Base-by-base conservation (phyloP, 2,113 vertebrate species). In the Melanotaenia duboulayi region DNA sequence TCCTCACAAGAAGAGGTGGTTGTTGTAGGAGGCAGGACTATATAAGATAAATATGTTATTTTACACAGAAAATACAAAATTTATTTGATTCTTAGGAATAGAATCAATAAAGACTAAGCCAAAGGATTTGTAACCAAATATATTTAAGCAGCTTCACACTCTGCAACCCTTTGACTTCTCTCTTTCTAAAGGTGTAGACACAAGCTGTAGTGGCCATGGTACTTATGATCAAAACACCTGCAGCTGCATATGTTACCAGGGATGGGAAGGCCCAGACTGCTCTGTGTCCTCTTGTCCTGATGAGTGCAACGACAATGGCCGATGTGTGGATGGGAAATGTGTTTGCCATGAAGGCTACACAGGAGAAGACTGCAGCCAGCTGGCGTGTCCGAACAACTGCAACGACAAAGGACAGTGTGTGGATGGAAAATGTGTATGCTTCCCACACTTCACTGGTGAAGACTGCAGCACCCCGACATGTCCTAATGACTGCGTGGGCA, bases 191-290 rank as follows among this genome's bases (percentile, higher is more conserved):
- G 95, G 91, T 52, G 55, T 85, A 37, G 49, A 91, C 83, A 90
- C 58, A 14, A 89, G 51, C 64, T 97, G 96, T 65, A 95, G 94
- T 0, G 92, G 90, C 39, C 93, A 89, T 0, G 96, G 96, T 1
- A 92, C 84, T 2, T 96, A 95, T 83, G 84, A 92, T 4, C 82
- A 61, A 0, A 87, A 92, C 39, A 91, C 87, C 0, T 96, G 95
- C 78, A 87, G 87, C 84, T 97, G 96, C 87, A 76, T 80, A 71
- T 96, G 96, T 50, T 85, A 94, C 0, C 49, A 90, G 2, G 97
- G 96, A 61, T 97, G 96, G 96, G 94, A 94, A 82, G 95, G 96
- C 28, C 83, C 84, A 0, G 89, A 92, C 68, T 98, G 96, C 78
- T 95, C 95, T 7, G 70, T 4, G 12, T 94, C 95, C 11, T 51